Evolutionary conservation across 2,888 invertebrate species (phyloP), one percentile per base, ranked within the genome.

Genomic region (Hypercompe scribonia): DNA sequence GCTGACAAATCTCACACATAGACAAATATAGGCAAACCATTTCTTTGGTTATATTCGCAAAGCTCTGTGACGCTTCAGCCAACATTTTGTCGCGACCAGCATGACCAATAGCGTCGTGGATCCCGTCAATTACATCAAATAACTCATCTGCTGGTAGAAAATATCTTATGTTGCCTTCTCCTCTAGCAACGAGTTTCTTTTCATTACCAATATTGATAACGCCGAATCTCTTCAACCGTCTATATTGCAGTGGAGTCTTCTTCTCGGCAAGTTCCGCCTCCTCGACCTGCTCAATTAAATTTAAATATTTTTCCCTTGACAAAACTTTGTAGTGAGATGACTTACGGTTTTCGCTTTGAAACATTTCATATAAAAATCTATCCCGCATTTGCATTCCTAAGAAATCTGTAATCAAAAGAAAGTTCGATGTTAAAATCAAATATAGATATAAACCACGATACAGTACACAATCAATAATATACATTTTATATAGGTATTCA

Each of bases 21-120:
- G 78, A 78, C 54, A 86, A 73, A 80, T 84, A 86, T 21, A 81
- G 7, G 36, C 84, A 79, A 61, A 88, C 68, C 81, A 77, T 42
- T 70, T 85, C 77, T 74, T 76, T 75, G 42, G 81, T 85, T 66
- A 87, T 81, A 78, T 86, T 76, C 8, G 76, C 80, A 74, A 86
- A 86, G 70, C 84, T 85, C 65, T 73, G 72, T 64, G 79, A 70
- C 33, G 78, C 73, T 78, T 86, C 82, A 64, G 75, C 79, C 36
- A 75, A 24, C 75, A 75, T 75, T 75, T 71, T 83, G 72, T 85
- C 82, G 63, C 86, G 75, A 58, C 87, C 87, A 72, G 85, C 87
- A 72, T 88, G 87, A 33, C 86, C 86, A 66, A 84, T 74, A 65
- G 81, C 76, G 28, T 81, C 73, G 72, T 87, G 86, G 64, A 81